phyloP scores from a whole-genome alignment of 2,113 vertebrate genomes.

The Helogale parvula region DNA sequence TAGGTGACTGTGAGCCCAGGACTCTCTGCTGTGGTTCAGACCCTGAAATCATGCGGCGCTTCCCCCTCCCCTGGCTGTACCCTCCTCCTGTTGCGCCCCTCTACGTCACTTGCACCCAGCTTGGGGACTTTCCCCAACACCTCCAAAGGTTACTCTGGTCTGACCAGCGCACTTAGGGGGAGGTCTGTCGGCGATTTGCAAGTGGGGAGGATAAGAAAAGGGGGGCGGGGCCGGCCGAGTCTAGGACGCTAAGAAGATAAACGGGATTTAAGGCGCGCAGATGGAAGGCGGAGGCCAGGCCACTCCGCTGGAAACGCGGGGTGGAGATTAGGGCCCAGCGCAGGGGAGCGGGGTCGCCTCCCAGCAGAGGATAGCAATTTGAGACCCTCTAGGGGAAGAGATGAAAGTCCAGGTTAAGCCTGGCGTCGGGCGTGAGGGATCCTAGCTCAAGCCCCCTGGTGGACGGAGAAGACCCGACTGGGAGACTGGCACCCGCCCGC shows the following conservation, averaged over 20 bases:
- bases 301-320: slow-evolving; percentile 61
- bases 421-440: neutral
- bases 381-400: neutral
- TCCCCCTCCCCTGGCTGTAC: neutral
- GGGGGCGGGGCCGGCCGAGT: slow-evolving; percentile 64
- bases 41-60: neutral
- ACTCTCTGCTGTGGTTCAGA: neutral
- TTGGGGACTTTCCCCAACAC: neutral
- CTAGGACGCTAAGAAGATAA: slow-evolving; percentile 83
- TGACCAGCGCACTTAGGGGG: neutral
- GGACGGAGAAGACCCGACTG: neutral
- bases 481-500: neutral
- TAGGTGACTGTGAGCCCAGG: neutral
- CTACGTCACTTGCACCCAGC: neutral
- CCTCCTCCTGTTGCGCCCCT: neutral
- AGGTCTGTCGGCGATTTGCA: neutral
- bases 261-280: slow-evolving; percentile 76
- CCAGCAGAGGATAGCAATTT: neutral
- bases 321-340: neutral
- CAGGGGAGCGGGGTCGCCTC: neutral
- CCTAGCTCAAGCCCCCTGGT: neutral
- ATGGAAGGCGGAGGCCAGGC: slow-evolving; percentile 76
- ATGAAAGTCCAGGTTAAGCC: neutral
- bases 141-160: neutral
- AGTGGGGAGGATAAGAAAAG: neutral